Evolutionary conservation across 2,797 vertebrate genomes (phyloP).

Genomic region (Leptodactylus fallax): DNA sequence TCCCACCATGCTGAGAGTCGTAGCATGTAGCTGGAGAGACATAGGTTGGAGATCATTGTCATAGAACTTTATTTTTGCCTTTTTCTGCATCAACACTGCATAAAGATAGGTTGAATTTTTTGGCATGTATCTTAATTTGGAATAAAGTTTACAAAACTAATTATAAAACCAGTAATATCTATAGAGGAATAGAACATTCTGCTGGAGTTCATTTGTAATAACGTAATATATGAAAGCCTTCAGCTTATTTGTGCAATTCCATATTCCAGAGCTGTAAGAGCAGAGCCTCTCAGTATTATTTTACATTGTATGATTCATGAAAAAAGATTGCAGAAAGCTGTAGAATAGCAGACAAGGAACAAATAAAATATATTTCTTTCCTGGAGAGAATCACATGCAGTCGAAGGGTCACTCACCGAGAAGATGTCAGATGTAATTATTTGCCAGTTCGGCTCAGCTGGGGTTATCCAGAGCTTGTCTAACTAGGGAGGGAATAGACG

Average conservation of each 20-base stretch:
- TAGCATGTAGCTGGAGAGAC: too few species aligned
- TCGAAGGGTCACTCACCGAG: conserved; percentile 42
- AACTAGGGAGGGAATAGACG: conserved; percentile 49
- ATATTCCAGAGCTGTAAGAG: neutral
- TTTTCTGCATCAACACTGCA: neutral
- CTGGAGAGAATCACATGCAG: neutral
- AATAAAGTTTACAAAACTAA: too few species aligned
- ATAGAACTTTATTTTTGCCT: neutral
- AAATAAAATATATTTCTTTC: conserved; percentile 30
- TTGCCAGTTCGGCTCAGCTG: conserved; percentile 13
- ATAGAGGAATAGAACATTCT: neutral
- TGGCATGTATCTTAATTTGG: too few species aligned
- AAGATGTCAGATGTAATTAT: conserved; percentile 50
- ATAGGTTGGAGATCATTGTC: too few species aligned
- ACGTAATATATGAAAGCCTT: neutral
- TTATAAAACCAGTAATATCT: neutral
- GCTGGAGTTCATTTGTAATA: neutral
- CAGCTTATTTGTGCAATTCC: neutral
- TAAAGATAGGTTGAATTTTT: too few species aligned
- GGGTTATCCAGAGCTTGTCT: conserved; percentile 16
- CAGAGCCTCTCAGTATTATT: neutral
- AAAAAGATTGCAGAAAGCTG: conserved; percentile 22
- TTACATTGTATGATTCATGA: conserved; percentile 13
- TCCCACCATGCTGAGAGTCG: too few species aligned
- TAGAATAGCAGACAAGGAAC: conserved; percentile 19